phyloP scores from a whole-genome alignment of 2,888 invertebrate species.

The Pammene aurita region DNA sequence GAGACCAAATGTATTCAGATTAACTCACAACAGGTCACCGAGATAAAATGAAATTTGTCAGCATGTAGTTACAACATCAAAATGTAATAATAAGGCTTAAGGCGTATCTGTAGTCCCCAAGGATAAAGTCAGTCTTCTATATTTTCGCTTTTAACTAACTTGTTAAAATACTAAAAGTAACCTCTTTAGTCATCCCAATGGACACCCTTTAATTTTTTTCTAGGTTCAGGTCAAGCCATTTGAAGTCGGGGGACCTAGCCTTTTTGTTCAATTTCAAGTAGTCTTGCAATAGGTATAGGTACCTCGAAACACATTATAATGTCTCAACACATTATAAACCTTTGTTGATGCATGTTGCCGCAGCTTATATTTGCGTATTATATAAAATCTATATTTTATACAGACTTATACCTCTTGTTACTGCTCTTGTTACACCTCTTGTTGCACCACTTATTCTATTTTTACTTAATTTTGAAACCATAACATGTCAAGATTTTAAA shows the following conservation, averaged over 20 bases:
- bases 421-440: no score
- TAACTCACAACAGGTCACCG: conserved; percentile 16
- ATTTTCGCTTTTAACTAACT: conserved; percentile 9
- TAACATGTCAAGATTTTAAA: no score
- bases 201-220: conserved; percentile 13
- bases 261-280: conserved; percentile 13
- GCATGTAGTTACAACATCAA: not conserved
- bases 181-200: not conserved
- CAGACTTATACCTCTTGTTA: no score
- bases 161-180: not conserved
- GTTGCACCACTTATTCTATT: no score
- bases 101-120: not conserved
- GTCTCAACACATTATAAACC: not conserved
- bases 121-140: not conserved
- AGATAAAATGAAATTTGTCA: not conserved
- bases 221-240: not conserved
- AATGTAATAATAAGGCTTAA: not conserved
- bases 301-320: not conserved
- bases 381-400: no score
- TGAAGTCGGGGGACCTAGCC: not conserved
- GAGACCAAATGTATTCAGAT: conserved; percentile 34
- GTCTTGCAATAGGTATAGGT: not conserved
- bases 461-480: no score
- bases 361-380: no score
- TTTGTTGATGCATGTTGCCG: no score